phyloP scores from a whole-genome alignment of 2,888 invertebrate species.

The Tanaodytes sp. region DNA sequence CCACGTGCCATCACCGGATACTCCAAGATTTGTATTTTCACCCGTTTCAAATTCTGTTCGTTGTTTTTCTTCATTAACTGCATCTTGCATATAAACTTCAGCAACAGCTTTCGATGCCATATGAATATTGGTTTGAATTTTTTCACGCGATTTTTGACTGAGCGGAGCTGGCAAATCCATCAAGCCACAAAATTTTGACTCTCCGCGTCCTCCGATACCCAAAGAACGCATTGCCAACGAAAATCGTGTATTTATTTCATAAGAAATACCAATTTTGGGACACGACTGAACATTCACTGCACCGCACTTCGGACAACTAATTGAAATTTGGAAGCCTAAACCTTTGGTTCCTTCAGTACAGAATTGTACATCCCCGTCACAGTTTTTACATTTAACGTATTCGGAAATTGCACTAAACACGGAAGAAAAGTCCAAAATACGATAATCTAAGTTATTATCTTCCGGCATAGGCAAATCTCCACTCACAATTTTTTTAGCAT shows the following conservation, averaged over 20 bases:
- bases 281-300: constrained; percentile 6
- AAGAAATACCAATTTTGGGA: constrained; percentile 6
- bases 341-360: constrained; percentile 16
- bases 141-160: not conserved
- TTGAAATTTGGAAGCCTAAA: constrained; percentile 13
- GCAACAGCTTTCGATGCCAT: constrained; percentile 15
- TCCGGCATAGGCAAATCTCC: constrained; percentile 11
- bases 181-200: constrained; percentile 19
- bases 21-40: constrained; percentile 1
- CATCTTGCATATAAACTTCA: constrained; percentile 9
- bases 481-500: constrained; percentile 7
- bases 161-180: constrained; percentile 14
- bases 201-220: constrained; percentile 10
- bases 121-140: constrained; percentile 6
- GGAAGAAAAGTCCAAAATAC: constrained; percentile 6
- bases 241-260: constrained; percentile 15
- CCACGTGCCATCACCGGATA: constrained; percentile 11
- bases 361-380: constrained; percentile 10
- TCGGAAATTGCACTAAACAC: constrained; percentile 4
- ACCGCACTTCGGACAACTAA: constrained; percentile 7
- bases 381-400: constrained; percentile 9
- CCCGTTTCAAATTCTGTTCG: not conserved
- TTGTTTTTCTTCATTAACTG: constrained; percentile 18
- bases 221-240: constrained; percentile 11
- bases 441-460: constrained; percentile 13